Evolutionary conservation across 2,113 vertebrate species (phyloP).

Genomic region (Axis porcinus): DNA sequence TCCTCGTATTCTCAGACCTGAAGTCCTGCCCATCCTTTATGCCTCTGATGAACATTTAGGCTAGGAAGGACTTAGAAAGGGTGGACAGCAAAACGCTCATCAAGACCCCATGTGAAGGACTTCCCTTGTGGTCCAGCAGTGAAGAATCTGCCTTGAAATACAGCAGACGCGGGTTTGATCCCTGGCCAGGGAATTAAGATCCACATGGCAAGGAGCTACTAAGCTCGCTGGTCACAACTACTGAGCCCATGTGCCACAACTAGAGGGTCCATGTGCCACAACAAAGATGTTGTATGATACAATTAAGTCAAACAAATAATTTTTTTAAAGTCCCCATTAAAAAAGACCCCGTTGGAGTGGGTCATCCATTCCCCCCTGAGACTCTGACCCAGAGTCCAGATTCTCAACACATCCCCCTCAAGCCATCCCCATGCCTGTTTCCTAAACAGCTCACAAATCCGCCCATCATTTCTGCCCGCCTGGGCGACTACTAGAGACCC

Average conservation of each 20-base stretch:
- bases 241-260: background rate
- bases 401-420: rapidly evolving
- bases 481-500: rapidly evolving
- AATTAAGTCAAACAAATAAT: background rate
- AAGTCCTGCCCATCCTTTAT: rapidly evolving
- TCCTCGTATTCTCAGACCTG: background rate
- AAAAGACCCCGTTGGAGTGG: rapidly evolving
- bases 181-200: background rate
- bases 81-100: background rate
- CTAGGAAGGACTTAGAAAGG: background rate
- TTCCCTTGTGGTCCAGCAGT: background rate
- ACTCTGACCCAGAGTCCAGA: background rate
- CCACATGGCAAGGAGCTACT: background rate
- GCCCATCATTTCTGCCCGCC: background rate
- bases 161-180: background rate
- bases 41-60: background rate
- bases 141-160: background rate
- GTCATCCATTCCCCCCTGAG: background rate
- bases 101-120: background rate
- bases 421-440: rapidly evolving
- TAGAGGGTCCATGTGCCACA: background rate
- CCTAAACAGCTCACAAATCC: background rate
- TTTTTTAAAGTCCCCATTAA: background rate
- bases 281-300: background rate
- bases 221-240: background rate